These are phyloP conservation scores for Trinorchestia longiramus DNA, from an alignment of 1,140 invertebrate species.

Conservation along the genomic window DNA sequence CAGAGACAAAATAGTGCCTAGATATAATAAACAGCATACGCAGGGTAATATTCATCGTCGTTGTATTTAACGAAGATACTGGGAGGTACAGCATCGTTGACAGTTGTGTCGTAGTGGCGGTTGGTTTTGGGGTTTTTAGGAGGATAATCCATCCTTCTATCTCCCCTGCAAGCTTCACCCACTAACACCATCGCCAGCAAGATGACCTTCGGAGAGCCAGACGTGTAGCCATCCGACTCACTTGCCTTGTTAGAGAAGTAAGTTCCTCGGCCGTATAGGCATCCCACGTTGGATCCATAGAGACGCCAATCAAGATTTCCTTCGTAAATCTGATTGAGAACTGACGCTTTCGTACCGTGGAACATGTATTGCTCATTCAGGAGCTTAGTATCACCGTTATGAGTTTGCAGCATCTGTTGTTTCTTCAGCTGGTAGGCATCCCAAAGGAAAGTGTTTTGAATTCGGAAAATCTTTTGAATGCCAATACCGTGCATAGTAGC, in stretches of 20 bases:
- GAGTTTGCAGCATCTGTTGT: slow-evolving; percentile 9
- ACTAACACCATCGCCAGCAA: slow-evolving; percentile 61
- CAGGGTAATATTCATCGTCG: slow-evolving; percentile 65
- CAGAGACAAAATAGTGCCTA: background rate
- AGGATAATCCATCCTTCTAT: slow-evolving; percentile 57
- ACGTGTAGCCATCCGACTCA: slow-evolving; percentile 56
- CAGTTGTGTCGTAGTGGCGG: slow-evolving; percentile 60
- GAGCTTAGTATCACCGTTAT: slow-evolving; percentile 36
- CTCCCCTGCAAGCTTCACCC: slow-evolving; percentile 58
- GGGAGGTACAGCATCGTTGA: slow-evolving; percentile 45
- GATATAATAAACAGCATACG: slow-evolving; percentile 59
- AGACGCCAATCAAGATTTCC: slow-evolving; percentile 64
- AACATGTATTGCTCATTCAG: slow-evolving; percentile 65
- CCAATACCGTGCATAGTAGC: background rate
- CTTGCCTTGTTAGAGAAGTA: slow-evolving; percentile 62
- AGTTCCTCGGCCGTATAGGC: slow-evolving; percentile 61
- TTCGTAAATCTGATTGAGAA: slow-evolving; percentile 60
- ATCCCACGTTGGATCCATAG: slow-evolving; percentile 63
- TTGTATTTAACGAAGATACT: slow-evolving; percentile 65
- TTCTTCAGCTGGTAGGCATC: slow-evolving; percentile 64
- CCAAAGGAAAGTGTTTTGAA: slow-evolving; percentile 62
- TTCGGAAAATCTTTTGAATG: slow-evolving; percentile 55
- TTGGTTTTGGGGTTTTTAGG: slow-evolving; percentile 56
- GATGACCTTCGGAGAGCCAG: slow-evolving; percentile 55
- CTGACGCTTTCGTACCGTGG: slow-evolving; percentile 61